These are phyloP conservation scores for Gopherus evgoodei DNA, from an alignment of 2,113 vertebrate genomes.

Conservation along the genomic window DNA sequence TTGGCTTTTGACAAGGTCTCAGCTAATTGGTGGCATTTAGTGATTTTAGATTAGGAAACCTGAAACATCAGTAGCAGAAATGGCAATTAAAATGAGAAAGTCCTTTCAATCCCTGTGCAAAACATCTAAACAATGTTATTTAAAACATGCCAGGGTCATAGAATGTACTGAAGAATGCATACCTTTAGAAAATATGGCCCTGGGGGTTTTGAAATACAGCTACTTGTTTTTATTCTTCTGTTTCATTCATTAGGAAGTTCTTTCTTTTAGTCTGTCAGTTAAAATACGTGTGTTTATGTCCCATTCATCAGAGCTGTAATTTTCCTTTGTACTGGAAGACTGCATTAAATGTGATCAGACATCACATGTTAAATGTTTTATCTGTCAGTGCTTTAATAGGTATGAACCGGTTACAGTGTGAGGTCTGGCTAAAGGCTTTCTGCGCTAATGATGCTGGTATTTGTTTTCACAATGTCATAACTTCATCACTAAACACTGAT, in stretches of 20 bases:
- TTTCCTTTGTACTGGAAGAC: not conserved
- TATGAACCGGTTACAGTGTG: not conserved
- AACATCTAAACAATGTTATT: constrained; percentile 55
- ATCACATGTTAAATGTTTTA: constrained; percentile 2
- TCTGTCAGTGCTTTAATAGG: constrained; percentile 35
- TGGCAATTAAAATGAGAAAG: constrained; percentile 41
- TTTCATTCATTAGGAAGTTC: constrained; percentile 10
- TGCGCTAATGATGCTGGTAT: not conserved
- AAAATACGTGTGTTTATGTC: not conserved
- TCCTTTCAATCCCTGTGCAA: constrained; percentile 37
- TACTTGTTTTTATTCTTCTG: not conserved
- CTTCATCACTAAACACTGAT: constrained; percentile 28
- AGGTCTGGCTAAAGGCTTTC: constrained; percentile 36
- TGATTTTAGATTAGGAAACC: constrained; percentile 43
- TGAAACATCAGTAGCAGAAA: constrained; percentile 36
- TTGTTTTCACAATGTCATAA: constrained; percentile 38
- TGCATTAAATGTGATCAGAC: not conserved
- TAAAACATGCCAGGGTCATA: constrained; percentile 36
- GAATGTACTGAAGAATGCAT: not conserved
- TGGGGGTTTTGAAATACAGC: constrained; percentile 20
- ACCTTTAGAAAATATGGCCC: constrained; percentile 7
- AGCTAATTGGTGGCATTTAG: constrained; percentile 22
- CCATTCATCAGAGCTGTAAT: not conserved
- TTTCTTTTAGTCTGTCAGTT: not conserved
- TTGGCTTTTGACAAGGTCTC: constrained; percentile 19